Base-by-base conservation (phyloP, 1,140 invertebrate genomes). In the Drosophila bipectinata region DNA sequence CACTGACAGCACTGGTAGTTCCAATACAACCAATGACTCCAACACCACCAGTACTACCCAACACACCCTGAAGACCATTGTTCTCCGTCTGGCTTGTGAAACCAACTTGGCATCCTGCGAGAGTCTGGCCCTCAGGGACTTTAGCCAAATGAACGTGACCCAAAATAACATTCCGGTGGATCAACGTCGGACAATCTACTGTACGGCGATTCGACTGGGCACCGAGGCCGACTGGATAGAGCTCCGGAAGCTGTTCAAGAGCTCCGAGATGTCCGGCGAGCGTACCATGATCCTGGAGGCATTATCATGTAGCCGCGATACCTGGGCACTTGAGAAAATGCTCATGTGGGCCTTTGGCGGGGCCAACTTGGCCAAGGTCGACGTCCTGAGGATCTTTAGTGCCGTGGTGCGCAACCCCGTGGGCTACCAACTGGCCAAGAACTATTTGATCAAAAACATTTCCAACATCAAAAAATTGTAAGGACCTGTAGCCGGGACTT, bases 131-230 rank as follows among this genome's bases (percentile, higher is more conserved):
- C 15, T 49, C 8, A 37, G 7, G 56, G 28, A 34, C 15, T 59
- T 59, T 12, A 28, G 12, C 26, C 26, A 3, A 3, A 32, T 58
- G 6, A 32, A 9, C 26, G 15, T 14, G 8, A 2, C 3, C 2
- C 6, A 1, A 9, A 59, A 59, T 24, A 5, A 1, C 28, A 49
- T 59, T 24, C 44, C 56, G 18, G 30, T 49, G 12, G 56, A 59
- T 12, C 45, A 14, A 1, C 44, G 56, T 44, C 15, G n/a, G 9
- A 49, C 41, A 8, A 24, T 59, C 56, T 59, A 59, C n/a, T 59
- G 56, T 18, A 59, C 45, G 0, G 56, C 56, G n/a, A 49, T 49
- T 1, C 28, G 30, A n/a, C 18, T 49, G 9, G 56, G 56, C 8
- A 59, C 56, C 7, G 44, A 59, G 45, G 56, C 56, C 0, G 44